Conservation (phyloP, 2,797 vertebrate species). For the Limnodromus scolopaceus region DNA sequence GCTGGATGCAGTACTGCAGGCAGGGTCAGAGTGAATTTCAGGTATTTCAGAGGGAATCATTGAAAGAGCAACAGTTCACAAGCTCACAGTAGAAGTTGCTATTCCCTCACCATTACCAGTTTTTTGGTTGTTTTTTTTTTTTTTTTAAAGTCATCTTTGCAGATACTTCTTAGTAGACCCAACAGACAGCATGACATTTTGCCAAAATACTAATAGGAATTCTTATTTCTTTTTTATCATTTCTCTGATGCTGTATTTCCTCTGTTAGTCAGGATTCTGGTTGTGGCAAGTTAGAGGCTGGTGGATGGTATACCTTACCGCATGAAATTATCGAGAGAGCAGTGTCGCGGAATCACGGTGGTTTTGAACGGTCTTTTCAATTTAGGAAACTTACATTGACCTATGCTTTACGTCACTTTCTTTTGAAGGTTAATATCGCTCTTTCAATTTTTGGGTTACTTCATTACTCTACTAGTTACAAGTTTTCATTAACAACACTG, state of each 20-base stretch:
- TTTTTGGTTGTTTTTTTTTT: not conserved
- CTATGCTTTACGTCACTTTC: not conserved
- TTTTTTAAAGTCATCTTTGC: not conserved
- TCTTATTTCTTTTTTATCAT: not conserved
- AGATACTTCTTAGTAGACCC: not conserved
- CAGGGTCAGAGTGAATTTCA: not conserved
- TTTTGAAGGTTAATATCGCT: not conserved
- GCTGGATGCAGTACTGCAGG: not conserved
- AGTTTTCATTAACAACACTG: not conserved
- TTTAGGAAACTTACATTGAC: not conserved
- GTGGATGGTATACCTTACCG: not conserved
- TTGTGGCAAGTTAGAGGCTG: not conserved
- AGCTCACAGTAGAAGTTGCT: not conserved
- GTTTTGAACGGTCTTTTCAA: not conserved
- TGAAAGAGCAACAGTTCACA: not conserved
- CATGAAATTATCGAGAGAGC: not conserved
- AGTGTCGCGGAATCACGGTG: not conserved
- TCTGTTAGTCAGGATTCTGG: not conserved
- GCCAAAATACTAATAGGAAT: not conserved
- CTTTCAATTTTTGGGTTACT: not conserved
- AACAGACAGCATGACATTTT: not conserved
- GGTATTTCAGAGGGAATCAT: not conserved
- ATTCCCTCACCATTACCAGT: not conserved
- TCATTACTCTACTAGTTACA: not conserved
- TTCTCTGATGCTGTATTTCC: not conserved